A percentile compares a stretch with the other conserved stretches of the same genome.
Evolutionary conservation across 2,113 vertebrate genomes (phyloP).

Genomic region (Bagarius yarrelli): DNA sequence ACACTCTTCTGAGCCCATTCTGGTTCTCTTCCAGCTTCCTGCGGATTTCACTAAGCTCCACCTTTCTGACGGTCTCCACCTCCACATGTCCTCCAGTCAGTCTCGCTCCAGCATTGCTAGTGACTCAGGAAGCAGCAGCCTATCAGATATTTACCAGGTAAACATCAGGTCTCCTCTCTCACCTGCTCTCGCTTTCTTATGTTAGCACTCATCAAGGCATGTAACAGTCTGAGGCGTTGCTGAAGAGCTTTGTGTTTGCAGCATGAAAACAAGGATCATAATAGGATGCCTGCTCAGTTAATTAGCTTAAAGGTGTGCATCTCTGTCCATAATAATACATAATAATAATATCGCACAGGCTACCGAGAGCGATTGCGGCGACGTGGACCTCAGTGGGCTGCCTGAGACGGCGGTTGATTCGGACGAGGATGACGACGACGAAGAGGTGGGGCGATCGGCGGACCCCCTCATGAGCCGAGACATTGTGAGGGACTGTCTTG

Average conservation of each 20-base stretch:
- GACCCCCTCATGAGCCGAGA: constrained; percentile 97
- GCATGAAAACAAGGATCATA: background rate
- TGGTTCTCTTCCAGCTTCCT: constrained; percentile 75
- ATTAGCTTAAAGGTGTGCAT: background rate
- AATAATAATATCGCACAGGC: constrained; percentile 1
- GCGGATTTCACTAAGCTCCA: constrained; percentile 98
- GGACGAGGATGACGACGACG: constrained; percentile 95
- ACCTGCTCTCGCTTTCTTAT: background rate
- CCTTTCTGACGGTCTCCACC: constrained; percentile 95
- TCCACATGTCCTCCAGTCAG: constrained; percentile 97
- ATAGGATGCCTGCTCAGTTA: background rate
- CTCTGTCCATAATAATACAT: no score
- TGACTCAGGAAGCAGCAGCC: constrained; percentile 98
- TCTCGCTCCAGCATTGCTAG: constrained; percentile 99
- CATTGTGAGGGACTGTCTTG: constrained; percentile 94
- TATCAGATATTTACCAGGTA: constrained; percentile 99
- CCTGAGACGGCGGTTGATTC: constrained; percentile 98
- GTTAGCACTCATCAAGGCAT: background rate
- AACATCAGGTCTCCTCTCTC: constrained; percentile 25
- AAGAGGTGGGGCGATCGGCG: constrained; percentile 91
- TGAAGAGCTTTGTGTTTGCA: background rate
- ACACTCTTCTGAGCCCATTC: background rate
- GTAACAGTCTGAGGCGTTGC: background rate
- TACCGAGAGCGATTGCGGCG: constrained; percentile 67
- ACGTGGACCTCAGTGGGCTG: constrained; percentile 97